phyloP scores from a whole-genome alignment of 2,797 vertebrate species.

The Percopsis omiscomaycus region DNA sequence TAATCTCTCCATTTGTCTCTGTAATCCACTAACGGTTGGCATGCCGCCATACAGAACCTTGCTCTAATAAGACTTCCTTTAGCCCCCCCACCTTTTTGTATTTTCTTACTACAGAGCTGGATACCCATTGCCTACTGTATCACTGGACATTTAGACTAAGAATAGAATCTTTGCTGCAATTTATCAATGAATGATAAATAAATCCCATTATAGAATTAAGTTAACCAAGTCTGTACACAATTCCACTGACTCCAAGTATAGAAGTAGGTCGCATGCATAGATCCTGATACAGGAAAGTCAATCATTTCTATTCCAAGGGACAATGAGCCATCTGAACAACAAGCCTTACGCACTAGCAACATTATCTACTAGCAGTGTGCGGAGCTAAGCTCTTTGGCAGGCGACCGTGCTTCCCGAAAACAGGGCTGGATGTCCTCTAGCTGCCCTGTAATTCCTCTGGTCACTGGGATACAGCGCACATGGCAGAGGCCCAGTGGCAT shows the following conservation, averaged over 20 bases:
- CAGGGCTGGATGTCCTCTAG: constrained; percentile 22
- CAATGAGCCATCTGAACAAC: background rate
- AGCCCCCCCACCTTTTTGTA: background rate
- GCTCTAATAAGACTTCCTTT: constrained; percentile 23
- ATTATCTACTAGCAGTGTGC: background rate
- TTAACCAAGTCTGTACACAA: constrained; percentile 9
- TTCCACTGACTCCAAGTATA: background rate
- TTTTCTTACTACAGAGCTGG: background rate
- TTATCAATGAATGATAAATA: background rate
- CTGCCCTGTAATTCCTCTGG: constrained; percentile 11
- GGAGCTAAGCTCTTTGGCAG: background rate
- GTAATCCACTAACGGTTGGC: constrained; percentile 47
- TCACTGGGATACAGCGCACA: background rate
- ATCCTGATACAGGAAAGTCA: background rate
- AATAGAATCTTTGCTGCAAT: no score
- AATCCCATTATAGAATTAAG: constrained; percentile 14
- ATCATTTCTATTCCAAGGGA: constrained; percentile 1
- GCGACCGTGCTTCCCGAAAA: background rate
- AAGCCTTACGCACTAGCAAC: background rate
- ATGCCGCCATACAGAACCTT: constrained; percentile 28
- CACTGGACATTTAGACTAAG: background rate
- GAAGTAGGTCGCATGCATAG: background rate
- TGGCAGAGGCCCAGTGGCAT: background rate
- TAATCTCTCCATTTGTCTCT: constrained; percentile 63
- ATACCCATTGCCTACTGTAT: background rate